A percentile compares a stretch with the other conserved stretches of the same genome.
These are phyloP conservation scores for Amphilophus citrinellus DNA, from an alignment of 2,113 vertebrate species.

Conservation along the genomic window DNA sequence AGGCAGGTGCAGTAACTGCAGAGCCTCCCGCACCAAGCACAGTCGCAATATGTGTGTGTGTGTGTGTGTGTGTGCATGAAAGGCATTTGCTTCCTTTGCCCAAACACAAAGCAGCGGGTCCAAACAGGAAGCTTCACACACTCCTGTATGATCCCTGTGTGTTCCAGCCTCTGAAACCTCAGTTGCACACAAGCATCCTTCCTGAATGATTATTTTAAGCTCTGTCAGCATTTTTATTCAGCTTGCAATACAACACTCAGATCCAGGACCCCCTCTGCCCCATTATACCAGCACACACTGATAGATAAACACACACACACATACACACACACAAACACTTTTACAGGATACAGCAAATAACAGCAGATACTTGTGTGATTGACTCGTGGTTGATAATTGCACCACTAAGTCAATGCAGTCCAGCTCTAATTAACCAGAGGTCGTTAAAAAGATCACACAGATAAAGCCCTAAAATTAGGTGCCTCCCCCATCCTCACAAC, in stretches of 20 bases:
- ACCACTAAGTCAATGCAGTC: slow-evolving; percentile 49
- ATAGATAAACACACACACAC: slow-evolving; percentile 6
- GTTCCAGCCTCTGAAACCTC: slow-evolving; percentile 48
- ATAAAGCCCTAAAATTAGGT: slow-evolving; percentile 11
- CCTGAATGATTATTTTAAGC: slow-evolving; percentile 70
- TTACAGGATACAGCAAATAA: background rate
- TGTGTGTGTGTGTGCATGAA: background rate
- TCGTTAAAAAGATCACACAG: slow-evolving; percentile 35
- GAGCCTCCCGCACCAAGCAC: background rate
- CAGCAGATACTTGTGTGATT: slow-evolving; percentile 13
- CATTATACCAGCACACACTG: slow-evolving; percentile 3
- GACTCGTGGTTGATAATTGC: slow-evolving; percentile 32
- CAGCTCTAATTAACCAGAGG: slow-evolving; percentile 45
- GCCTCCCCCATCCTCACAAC: slow-evolving; percentile 8
- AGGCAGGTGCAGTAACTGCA: slow-evolving; percentile 21
- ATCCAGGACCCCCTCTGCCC: background rate
- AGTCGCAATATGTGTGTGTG: background rate
- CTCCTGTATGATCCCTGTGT: slow-evolving; percentile 51
- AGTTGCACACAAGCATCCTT: slow-evolving; percentile 81
- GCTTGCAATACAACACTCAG: slow-evolving; percentile 14
- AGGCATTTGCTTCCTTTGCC: slow-evolving; percentile 44
- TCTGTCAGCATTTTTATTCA: slow-evolving; percentile 65
- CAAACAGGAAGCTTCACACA: slow-evolving; percentile 69
- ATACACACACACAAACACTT: background rate
- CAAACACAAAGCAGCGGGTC: slow-evolving; percentile 44